Base-by-base conservation (phyloP, 2,113 vertebrate genomes). In the Rana temporaria region DNA sequence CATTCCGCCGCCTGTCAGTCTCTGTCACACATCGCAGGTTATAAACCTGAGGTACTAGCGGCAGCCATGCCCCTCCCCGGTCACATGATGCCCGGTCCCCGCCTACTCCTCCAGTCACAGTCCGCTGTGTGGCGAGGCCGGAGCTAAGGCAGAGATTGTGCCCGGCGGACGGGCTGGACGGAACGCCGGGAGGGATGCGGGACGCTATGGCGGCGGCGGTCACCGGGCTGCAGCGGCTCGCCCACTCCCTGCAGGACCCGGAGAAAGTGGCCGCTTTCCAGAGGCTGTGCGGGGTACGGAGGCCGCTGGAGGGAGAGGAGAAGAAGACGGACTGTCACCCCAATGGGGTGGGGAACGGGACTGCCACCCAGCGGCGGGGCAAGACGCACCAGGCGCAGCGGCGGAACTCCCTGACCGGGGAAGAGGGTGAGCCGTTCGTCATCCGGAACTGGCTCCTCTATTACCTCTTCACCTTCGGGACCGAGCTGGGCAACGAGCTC, bases 401-500 rank as follows among this genome's bases (percentile, higher is more conserved):
- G 2, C 96, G 90, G 79, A 99, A 99, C 91, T 99, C 98, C 0
- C 93, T 99, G 6, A 97, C 96, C 0, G 94, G 90, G 9, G 97
- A 96, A 60, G 87, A 72, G 17, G 93, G 93, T 0, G 95, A 95
- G 85, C 92, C 95, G 90, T 95, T 96, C 89, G 70, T 90, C 24
- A 94, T 95, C 85, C 87, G 91, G 67, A 97, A 95, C 91, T 91
- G 88, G 74, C 88, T 96, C 38, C 88, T 99, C 24, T 98, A 92
- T 88, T 98, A 95, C 88, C 84, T 97, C n/a, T 99, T 99, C 93
- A 92, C 93, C 34, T 85, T 98, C 24, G 98, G 96, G 57, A 98
- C 98, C 12, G 98, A 98, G 79, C 91, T 99, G 87, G 98, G 98
- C 85, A 99, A 99, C 87, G 98, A 99, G 88, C 88, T 96, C 63